Evolutionary conservation across 1,140 invertebrate genomes (phyloP).

Genomic region (Lycorma delicatula): DNA sequence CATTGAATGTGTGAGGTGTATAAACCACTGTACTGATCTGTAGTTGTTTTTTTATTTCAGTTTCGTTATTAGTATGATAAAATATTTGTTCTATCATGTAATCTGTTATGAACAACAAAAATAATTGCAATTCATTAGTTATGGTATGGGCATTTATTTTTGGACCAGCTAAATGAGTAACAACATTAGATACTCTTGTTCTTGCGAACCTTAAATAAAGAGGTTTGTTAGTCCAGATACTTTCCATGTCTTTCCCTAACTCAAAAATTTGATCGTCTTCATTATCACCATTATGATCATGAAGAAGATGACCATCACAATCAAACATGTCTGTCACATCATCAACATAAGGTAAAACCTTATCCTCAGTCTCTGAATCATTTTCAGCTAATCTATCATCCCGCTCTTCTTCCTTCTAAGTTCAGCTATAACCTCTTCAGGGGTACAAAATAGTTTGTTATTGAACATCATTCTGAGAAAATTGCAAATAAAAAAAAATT

Average conservation of each 20-base stretch:
- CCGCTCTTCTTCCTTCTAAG: background rate
- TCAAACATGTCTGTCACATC: constrained; percentile 2
- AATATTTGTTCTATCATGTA: background rate
- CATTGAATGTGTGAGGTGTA: background rate
- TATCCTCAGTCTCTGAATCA: background rate
- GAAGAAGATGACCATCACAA: background rate
- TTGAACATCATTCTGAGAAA: too few relatives aligned
- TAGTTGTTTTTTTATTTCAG: too few relatives aligned
- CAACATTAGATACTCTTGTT: background rate
- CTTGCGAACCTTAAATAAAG: background rate
- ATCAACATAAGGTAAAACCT: background rate
- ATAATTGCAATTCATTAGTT: too few relatives aligned
- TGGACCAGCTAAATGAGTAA: background rate
- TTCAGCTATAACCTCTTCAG: too few relatives aligned
- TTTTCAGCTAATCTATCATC: background rate
- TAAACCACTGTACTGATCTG: background rate
- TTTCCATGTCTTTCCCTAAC: background rate
- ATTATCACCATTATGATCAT: background rate
- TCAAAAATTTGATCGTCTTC: background rate
- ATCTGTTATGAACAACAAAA: too few relatives aligned
- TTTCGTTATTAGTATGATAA: background rate
- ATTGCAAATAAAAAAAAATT: too few relatives aligned
- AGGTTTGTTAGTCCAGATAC: background rate
- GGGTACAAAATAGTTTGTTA: background rate
- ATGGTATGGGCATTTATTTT: background rate